Conservation (phyloP, 2,113 vertebrate genomes). For the Pseudorectes ferrugineus region DNA sequence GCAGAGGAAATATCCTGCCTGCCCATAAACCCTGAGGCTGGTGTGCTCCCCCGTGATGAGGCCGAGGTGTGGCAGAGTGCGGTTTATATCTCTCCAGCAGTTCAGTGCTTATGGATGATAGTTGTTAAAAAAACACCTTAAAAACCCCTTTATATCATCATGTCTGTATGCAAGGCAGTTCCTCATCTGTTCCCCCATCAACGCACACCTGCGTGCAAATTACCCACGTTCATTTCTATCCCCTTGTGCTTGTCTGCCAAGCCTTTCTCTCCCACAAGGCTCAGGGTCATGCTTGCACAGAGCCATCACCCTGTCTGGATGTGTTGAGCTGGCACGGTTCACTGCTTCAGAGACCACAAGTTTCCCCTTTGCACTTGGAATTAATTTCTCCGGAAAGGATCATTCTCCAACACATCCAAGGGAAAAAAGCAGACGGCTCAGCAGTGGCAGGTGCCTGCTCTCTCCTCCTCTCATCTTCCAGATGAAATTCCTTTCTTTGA, state of each 20-base stretch:
- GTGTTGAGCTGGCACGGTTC: not conserved
- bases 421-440: not conserved
- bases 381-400: not conserved
- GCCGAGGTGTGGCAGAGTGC: not conserved
- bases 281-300: not conserved
- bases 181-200: not conserved
- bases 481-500: not conserved
- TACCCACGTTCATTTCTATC: not conserved
- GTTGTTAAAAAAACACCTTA: not conserved
- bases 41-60: not conserved
- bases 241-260: not conserved
- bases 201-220: fast-evolving
- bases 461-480: not conserved
- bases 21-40: fast-evolving
- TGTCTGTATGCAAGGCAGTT: not conserved
- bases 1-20: not conserved
- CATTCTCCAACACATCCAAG: not conserved
- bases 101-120: not conserved
- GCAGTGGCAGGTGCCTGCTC: not conserved
- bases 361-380: not conserved
- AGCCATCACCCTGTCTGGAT: not conserved
- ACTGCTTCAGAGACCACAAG: not conserved
- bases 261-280: not conserved
- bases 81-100: not conserved
- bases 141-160: not conserved